Percentiles rank a stretch among this genome's conserved stretches.
Conservation (phyloP, 2,797 vertebrate species). For the Sarcophilus harrisii region DNA sequence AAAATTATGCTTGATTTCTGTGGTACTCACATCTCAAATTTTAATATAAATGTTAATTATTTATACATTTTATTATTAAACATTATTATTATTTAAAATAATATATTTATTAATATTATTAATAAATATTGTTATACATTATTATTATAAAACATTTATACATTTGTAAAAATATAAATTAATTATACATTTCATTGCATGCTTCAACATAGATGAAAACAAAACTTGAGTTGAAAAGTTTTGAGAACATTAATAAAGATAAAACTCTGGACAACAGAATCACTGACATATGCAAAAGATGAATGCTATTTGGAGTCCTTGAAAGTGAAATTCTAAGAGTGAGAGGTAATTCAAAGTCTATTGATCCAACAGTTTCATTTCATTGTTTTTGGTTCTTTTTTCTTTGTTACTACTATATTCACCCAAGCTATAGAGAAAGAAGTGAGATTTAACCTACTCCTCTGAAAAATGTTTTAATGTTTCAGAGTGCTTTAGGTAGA, state of each 20-base stretch:
- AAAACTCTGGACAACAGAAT: background rate
- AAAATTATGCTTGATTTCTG: constrained; percentile 52
- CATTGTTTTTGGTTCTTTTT: background rate
- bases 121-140: no score
- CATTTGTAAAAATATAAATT: background rate
- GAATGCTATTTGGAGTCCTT: background rate
- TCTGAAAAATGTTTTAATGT: background rate
- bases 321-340: background rate
- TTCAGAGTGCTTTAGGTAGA: background rate
- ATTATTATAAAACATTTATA: no score
- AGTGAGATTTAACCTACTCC: background rate
- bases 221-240: constrained; percentile 38
- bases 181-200: constrained; percentile 51
- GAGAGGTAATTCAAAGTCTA: background rate
- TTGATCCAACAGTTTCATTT: background rate
- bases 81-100: no score
- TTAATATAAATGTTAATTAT: background rate
- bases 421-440: background rate
- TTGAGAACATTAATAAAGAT: constrained; percentile 10
- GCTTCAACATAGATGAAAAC: constrained; percentile 52
- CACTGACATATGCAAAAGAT: background rate
- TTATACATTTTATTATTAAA: no score
- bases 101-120: no score
- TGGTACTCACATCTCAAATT: background rate
- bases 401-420: background rate